Evolutionary conservation across 2,797 vertebrate genomes (phyloP), one percentile per base, ranked within the genome.

Genomic region (Triplophysa bombifrons): DNA sequence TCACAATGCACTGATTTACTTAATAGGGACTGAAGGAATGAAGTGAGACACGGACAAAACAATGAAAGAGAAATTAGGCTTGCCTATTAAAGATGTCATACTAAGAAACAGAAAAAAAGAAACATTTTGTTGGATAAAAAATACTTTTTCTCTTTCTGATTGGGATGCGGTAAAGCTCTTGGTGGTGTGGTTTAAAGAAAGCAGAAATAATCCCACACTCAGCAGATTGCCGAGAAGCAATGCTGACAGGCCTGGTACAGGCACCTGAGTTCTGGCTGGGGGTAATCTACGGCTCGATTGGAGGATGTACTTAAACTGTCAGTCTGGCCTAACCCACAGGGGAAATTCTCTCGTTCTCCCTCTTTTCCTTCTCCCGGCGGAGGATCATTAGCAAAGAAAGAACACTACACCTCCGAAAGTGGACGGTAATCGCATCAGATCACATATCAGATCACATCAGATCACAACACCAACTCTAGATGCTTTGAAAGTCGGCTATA

Each of bases 91-190:
- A 63, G 34, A 63, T 3, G 1, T 63, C 7, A 63, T 63, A 61
- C 61, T 79, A 55, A 0, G 22, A 22, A 13, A 25, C n/a, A 55
- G 19, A 12, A 14, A 6, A 3, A 5, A 13, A 2, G 8, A 4
- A 41, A 14, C 12, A 50, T 14, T 50, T 17, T 53, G 17, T 17
- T 17, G 17, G 17, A 51, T 17, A 68, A 48, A 66, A 22, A 67
- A 75, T 58, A 51, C 22, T 65, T 84, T 83, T 80, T 77, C 19
- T 69, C 79, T 50, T 82, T 78, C 66, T 74, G 80, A 79, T 75
- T 82, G 81, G 70, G 61, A 67, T 73, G 58, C 73, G 78, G 70
- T 67, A 66, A 73, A 73, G 61, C 77, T 80, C 61, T 30, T 48
- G 70, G 77, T 73, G 69, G 70, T 58, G 13, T 58, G 61, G 41